Evolutionary conservation across 2,888 invertebrate species (phyloP).

Genomic region (Priocnemis perturbator): DNA sequence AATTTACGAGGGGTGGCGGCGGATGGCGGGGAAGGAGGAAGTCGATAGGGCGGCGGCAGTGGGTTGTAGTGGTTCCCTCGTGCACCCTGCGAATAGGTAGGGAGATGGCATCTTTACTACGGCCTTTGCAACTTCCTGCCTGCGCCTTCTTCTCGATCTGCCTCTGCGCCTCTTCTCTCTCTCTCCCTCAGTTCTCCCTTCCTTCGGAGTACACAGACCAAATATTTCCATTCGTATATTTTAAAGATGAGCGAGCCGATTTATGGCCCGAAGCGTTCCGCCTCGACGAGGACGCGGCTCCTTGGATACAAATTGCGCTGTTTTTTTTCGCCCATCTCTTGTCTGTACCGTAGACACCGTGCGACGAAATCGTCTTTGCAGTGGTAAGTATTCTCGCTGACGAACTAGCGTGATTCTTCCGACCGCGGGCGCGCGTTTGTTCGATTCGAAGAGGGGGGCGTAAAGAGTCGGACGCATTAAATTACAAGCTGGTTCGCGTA

Average conservation of each 20-base stretch:
- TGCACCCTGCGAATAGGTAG: constrained; percentile 55
- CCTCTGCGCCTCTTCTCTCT: constrained; percentile 5
- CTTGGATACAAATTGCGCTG: constrained; percentile 53
- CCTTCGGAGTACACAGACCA: constrained; percentile 59
- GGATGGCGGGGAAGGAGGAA: constrained; percentile 5
- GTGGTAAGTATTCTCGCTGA: too few species aligned
- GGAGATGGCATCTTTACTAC: constrained; percentile 70
- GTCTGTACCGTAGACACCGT: neutral
- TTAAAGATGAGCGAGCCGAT: constrained; percentile 72
- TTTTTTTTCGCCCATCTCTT: constrained; percentile 45
- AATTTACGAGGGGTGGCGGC: constrained; percentile 63
- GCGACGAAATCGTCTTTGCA: neutral
- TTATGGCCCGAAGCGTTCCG: constrained; percentile 58
- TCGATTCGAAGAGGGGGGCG: too few species aligned
- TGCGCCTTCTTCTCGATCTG: constrained; percentile 15
- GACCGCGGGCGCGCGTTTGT: too few species aligned
- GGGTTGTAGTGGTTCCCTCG: constrained; percentile 27
- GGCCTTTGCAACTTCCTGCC: constrained; percentile 62
- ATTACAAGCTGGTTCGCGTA: too few species aligned
- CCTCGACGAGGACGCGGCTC: constrained; percentile 26
- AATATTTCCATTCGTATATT: constrained; percentile 73
- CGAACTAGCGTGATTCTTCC: too few species aligned
- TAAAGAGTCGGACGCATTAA: too few species aligned
- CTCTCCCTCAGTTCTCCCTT: constrained; percentile 19
- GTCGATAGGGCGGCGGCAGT: constrained; percentile 1